These are phyloP conservation scores for Hyles lineata DNA, from an alignment of 2,888 invertebrate species.

Conservation along the genomic window DNA sequence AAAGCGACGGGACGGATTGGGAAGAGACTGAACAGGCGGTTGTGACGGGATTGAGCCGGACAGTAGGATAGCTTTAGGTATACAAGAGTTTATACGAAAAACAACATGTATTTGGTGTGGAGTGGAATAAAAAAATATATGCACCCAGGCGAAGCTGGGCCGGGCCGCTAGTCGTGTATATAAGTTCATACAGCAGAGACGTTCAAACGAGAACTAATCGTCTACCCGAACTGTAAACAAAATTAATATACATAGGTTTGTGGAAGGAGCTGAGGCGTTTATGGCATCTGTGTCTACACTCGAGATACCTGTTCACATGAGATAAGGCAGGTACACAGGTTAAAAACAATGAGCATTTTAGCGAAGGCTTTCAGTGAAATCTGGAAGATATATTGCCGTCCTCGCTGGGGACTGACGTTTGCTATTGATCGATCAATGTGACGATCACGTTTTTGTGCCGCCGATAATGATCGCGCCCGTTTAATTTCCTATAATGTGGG, in stretches of 20 bases:
- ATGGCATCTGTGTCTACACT: constrained; percentile 35
- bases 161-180: too few relatives aligned
- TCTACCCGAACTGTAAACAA: constrained; percentile 8
- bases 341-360: constrained; percentile 28
- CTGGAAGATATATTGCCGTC: constrained; percentile 40
- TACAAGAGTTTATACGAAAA: too few relatives aligned
- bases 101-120: too few relatives aligned
- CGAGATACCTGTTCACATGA: constrained; percentile 34
- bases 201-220: constrained; percentile 2
- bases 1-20: too few relatives aligned
- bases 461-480: constrained; percentile 55
- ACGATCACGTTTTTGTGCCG: constrained; percentile 53
- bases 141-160: too few relatives aligned
- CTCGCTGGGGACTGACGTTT: constrained; percentile 46
- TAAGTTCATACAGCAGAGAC: not conserved
- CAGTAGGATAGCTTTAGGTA: too few relatives aligned
- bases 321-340: constrained; percentile 29
- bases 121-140: too few relatives aligned
- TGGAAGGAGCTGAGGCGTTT: constrained; percentile 24
- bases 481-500: constrained; percentile 53
- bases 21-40: too few relatives aligned
- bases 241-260: constrained; percentile 28
- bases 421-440: constrained; percentile 52
- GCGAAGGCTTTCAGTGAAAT: constrained; percentile 27
- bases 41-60: too few relatives aligned